Percentiles rank a stretch among this genome's conserved stretches.
phyloP scores from a whole-genome alignment of 2,113 vertebrate species.

The Microtus richardsoni region DNA sequence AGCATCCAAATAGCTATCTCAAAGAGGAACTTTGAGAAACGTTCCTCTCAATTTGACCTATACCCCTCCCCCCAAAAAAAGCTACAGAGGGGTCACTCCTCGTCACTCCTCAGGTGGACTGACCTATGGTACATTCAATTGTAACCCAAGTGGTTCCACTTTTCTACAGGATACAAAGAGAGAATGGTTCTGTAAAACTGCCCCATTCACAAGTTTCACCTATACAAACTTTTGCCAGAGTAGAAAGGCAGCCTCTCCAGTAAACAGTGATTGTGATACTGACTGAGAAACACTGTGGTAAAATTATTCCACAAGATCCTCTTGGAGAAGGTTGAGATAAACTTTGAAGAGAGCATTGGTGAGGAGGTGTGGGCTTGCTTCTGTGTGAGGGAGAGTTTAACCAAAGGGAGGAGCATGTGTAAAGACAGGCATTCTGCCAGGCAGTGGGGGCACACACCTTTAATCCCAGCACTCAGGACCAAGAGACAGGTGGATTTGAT shows the following conservation, averaged over 20 bases:
- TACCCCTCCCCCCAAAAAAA: not conserved
- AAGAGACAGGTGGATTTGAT: no score
- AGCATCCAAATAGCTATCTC: not conserved
- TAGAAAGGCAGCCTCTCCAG: not conserved
- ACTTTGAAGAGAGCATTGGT: not conserved
- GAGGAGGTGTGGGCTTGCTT: not conserved
- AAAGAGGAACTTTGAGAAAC: not conserved
- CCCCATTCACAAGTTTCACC: not conserved
- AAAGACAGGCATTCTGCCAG: not conserved
- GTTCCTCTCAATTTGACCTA: not conserved
- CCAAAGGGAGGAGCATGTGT: not conserved
- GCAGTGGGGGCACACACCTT: no score
- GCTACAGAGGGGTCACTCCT: not conserved
- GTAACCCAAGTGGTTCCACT: no score
- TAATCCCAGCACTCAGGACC: no score
- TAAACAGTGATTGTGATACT: not conserved
- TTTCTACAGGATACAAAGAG: not conserved
- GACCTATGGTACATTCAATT: no score
- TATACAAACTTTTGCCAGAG: not conserved
- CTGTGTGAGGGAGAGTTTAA: not conserved
- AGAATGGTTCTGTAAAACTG: not conserved
- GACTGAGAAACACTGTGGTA: not conserved
- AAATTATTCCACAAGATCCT: not conserved
- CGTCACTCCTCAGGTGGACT: not conserved
- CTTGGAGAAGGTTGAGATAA: not conserved